A percentile compares a stretch with the other conserved stretches of the same genome.
Evolutionary conservation across 2,113 vertebrate species (phyloP).

Genomic region (Marcusenius ussheri): DNA sequence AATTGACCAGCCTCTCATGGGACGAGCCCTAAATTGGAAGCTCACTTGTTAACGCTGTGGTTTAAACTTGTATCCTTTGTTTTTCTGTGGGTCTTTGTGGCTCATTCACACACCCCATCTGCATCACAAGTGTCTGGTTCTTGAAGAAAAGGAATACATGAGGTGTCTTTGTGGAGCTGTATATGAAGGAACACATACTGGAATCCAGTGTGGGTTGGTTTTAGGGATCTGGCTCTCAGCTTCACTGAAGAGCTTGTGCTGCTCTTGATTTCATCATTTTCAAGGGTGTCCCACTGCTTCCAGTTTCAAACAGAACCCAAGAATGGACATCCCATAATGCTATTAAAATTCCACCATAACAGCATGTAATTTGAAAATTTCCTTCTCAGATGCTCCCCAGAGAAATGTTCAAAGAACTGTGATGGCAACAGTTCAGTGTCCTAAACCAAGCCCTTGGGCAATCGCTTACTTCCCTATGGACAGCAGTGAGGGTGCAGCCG

Average conservation of each 20-base stretch:
- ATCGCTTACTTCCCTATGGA: neutral
- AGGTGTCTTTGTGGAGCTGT: neutral
- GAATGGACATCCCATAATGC: neutral
- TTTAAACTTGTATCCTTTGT: neutral
- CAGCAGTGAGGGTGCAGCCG: neutral
- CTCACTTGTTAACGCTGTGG: neutral
- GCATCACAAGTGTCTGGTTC: neutral
- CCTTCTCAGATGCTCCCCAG: neutral
- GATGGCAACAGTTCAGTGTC: neutral
- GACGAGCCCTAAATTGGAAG: neutral
- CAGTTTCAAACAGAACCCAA: neutral
- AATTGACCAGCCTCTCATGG: slow-evolving; percentile 4
- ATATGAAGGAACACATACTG: neutral
- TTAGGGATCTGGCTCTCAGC: neutral
- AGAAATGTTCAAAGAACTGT: neutral
- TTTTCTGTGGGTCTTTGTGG: neutral
- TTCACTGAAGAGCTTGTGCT: neutral
- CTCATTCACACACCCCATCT: neutral
- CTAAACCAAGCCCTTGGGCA: neutral
- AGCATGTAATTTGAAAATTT: neutral
- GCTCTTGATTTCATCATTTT: neutral
- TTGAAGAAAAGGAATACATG: neutral
- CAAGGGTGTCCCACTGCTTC: neutral
- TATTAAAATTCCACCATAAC: neutral
- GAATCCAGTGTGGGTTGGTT: neutral